Evolutionary conservation across 2,113 vertebrate species (phyloP).

Genomic region (Cheirogaleus medius): DNA sequence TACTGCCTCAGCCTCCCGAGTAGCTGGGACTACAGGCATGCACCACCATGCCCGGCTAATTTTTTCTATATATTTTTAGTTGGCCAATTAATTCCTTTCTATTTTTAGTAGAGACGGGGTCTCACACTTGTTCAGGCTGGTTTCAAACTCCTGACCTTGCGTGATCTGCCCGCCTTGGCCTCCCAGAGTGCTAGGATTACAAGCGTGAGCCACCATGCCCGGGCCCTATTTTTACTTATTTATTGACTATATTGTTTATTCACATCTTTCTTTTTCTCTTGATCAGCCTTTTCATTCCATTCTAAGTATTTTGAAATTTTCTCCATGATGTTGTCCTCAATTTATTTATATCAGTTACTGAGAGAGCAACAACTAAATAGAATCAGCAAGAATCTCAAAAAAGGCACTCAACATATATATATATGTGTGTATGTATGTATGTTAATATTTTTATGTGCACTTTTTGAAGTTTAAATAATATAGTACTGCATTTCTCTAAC

Average conservation of each 20-base stretch:
- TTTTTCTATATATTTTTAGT: no score
- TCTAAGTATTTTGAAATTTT: constrained; percentile 37
- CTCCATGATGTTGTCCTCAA: not conserved
- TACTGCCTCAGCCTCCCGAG: no score
- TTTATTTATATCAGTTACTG: not conserved
- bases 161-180: no score
- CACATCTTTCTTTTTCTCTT: not conserved
- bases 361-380: not conserved
- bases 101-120: no score
- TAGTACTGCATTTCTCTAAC: not conserved
- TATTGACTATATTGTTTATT: not conserved
- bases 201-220: no score
- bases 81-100: no score
- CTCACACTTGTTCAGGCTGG: no score
- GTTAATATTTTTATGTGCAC: not conserved
- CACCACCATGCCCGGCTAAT: no score
- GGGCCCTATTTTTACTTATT: not conserved
- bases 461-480: not conserved
- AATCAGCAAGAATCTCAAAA: not conserved
- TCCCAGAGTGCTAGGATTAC: no score
- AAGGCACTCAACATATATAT: not conserved
- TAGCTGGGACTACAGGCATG: no score
- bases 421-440: not conserved
- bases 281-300: not conserved
- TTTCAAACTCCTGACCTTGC: no score